These are phyloP conservation scores for Leptinotarsa undecemlineata DNA, from an alignment of 1,140 invertebrate species.

Conservation along the genomic window DNA sequence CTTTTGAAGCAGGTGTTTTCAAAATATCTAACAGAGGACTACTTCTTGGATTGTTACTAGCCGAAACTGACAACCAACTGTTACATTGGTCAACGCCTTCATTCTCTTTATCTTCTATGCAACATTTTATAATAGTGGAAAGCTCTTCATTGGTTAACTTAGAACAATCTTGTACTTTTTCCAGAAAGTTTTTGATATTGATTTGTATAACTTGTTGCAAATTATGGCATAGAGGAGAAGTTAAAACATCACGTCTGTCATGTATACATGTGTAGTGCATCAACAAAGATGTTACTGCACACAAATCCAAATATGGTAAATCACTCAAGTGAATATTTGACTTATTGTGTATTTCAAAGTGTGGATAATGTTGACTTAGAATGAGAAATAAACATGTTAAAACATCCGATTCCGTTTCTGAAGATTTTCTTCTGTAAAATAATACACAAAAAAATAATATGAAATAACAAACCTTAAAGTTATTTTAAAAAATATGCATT, in stretches of 20 bases:
- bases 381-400: constrained; percentile 43
- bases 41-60: constrained; percentile 21
- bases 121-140: constrained; percentile 36
- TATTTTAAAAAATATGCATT: constrained; percentile 24
- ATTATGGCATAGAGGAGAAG: constrained; percentile 45
- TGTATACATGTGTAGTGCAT: constrained; percentile 50
- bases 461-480: neutral
- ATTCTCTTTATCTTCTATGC: constrained; percentile 31
- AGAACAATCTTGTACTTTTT: constrained; percentile 36
- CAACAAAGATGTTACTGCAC: constrained; percentile 46
- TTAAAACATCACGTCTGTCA: constrained; percentile 45
- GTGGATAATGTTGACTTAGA: constrained; percentile 44
- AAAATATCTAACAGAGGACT: constrained; percentile 49
- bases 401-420: constrained; percentile 33
- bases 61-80: constrained; percentile 13
- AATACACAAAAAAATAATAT: neutral
- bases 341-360: constrained; percentile 38
- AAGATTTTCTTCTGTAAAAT: constrained; percentile 32
- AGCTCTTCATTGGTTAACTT: constrained; percentile 45
- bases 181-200: constrained; percentile 47
- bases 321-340: constrained; percentile 39
- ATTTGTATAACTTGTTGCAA: constrained; percentile 44
- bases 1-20: constrained; percentile 45
- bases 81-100: neutral
- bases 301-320: constrained; percentile 39